Evolutionary conservation across 2,888 invertebrate genomes (phyloP), one percentile per base, ranked within the genome.

Genomic region (Harpalus rufipes): DNA sequence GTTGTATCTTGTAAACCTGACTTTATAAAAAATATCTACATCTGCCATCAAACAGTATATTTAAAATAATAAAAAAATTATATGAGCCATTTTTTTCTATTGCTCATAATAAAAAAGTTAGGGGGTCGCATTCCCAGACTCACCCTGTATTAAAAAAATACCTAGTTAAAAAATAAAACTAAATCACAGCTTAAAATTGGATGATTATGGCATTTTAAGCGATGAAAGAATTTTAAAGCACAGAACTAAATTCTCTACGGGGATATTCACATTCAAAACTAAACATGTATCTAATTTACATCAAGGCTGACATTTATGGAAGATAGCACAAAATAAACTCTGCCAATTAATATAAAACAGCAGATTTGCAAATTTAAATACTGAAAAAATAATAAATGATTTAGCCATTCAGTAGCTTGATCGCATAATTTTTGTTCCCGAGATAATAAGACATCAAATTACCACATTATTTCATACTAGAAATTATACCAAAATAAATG

Each of bases 251-350:
- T 16, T 80, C n/a, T 79, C 80, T 80, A 80, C 80, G 16, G 63
- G 80, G 39, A 21, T 25, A n/a, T 59, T 41, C 80, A 61, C 59
- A 80, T 18, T 21, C 25, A 78, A 10, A 80, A 80, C 80, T 80
- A 80, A 80, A 80, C 80, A 80, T 80, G 18, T 80, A 80, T 80
- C 59, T 80, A 61, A 39, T 78, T 32, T 61, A 61, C 61, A 80
- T 59, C 61, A 61, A 59, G 80, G 80, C 80, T 61, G 80, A 80
- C 80, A 80, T 61, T 80, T 80, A 80, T 80, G 80, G 80, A 80
- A 80, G 80, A 61, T 80, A 61, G 80, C 80, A 12, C 25, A 80
- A 61, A 61, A 39, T 41, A 61, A 80, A 59, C 39, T 78, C 59
- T 14, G 78, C 78, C 59, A 78, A 78, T 78, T 32, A 78, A 78